Conservation (phyloP, 2,113 vertebrate genomes). For the Ceyx margarethae region DNA sequence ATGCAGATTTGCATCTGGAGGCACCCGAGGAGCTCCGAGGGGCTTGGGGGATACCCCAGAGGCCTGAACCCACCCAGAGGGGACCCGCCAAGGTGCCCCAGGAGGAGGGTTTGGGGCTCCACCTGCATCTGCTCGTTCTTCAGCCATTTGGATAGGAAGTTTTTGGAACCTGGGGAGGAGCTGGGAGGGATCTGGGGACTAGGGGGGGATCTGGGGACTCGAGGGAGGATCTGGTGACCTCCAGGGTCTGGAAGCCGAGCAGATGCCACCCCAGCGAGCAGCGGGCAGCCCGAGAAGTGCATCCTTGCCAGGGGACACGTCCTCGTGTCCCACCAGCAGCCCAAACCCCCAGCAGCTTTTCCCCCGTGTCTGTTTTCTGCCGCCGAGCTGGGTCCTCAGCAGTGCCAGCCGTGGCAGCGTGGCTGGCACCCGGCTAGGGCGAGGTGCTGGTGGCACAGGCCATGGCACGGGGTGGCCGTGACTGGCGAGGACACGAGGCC, state of each 20-base stretch:
- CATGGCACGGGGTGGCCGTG: not conserved
- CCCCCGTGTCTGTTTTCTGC: not conserved
- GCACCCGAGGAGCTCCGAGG: not conserved
- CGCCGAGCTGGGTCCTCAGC: not conserved
- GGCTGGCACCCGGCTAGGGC: not conserved
- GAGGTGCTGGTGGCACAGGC: not conserved
- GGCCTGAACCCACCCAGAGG: fast-evolving
- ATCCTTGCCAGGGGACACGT: not conserved
- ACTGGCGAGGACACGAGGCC: not conserved
- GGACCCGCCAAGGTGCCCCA: fast-evolving
- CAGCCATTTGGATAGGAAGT: fast-evolving
- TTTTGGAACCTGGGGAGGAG: not conserved
- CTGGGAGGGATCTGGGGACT: not conserved
- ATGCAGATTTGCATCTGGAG: not conserved
- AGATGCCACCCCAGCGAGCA: not conserved
- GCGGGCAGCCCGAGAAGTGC: not conserved
- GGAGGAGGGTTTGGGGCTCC: too few species aligned
- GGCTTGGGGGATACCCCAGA: fast-evolving
- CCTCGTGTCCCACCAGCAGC: not conserved
- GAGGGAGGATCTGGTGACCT: not conserved
- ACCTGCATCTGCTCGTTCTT: fast-evolving
- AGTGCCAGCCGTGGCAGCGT: not conserved
- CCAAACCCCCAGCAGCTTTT: not conserved
- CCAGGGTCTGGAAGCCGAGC: not conserved
- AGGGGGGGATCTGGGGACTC: not conserved